Evolutionary conservation across 1,140 invertebrate genomes (phyloP).

Genomic region (Anoplophora glabripennis): DNA sequence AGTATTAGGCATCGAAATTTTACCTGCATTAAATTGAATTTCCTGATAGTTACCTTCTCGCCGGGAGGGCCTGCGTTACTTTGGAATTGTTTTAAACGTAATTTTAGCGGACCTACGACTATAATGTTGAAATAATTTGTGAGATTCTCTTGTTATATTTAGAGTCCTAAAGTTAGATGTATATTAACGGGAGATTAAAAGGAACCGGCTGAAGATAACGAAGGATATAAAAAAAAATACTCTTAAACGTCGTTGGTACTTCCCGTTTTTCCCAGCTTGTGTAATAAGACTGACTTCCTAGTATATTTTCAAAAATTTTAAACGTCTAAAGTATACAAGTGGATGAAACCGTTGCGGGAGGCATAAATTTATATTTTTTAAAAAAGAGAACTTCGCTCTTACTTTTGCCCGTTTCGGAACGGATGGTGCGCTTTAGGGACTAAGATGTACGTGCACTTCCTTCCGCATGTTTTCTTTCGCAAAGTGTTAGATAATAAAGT

Average conservation of each 20-base stretch:
- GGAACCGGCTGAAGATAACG: no score
- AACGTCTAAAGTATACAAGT: not conserved
- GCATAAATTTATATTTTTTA: conserved; percentile 2
- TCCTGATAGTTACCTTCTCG: not conserved
- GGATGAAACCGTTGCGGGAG: not conserved
- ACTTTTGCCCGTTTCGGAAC: not conserved
- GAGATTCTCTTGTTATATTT: no score
- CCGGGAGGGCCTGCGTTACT: not conserved
- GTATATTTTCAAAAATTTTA: conserved; percentile 8
- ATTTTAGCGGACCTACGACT: no score
- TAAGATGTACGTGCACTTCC: not conserved
- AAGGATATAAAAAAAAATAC: not conserved
- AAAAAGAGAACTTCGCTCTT: not conserved
- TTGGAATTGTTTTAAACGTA: no score
- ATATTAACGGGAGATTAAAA: no score
- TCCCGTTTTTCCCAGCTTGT: conserved; percentile 13
- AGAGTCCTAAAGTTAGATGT: no score
- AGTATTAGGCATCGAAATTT: conserved; percentile 22
- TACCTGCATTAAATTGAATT: not conserved
- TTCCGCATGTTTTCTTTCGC: not conserved
- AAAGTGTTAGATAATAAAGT: conserved; percentile 5
- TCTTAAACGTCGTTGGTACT: not conserved
- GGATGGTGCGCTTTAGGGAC: not conserved
- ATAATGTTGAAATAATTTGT: no score
- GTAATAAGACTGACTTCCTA: conserved; percentile 31